phyloP scores from a whole-genome alignment of 2,797 vertebrate species.

The Eulemur rubriventer region DNA sequence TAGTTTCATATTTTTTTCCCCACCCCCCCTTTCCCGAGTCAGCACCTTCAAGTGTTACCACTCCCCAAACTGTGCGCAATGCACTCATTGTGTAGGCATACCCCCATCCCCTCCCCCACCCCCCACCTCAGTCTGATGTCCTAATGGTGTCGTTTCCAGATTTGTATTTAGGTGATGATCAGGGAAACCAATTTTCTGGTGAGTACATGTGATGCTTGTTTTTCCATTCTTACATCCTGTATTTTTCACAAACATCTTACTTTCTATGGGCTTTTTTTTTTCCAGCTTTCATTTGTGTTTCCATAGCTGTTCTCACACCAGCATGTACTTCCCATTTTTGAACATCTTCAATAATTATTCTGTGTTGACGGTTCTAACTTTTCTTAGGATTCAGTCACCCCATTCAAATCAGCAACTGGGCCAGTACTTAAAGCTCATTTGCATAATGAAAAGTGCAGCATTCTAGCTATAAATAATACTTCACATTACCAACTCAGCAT shows the following conservation, averaged over 20 bases:
- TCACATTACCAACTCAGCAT: not conserved
- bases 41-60: too few relatives aligned
- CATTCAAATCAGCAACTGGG: not conserved
- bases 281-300: not conserved
- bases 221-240: too few relatives aligned
- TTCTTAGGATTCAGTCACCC: not conserved
- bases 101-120: too few relatives aligned
- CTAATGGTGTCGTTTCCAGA: too few relatives aligned
- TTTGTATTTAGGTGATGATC: too few relatives aligned
- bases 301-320: not conserved
- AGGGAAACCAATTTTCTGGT: too few relatives aligned
- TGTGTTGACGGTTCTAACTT: not conserved
- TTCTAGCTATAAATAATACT: not conserved
- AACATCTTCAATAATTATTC: not conserved
- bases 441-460: conserved; percentile 3
- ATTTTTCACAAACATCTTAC: not conserved
- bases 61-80: too few relatives aligned
- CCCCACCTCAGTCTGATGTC: too few relatives aligned
- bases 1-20: too few relatives aligned
- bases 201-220: too few relatives aligned
- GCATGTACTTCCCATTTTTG: not conserved
- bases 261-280: not conserved
- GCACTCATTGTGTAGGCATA: too few relatives aligned
- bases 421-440: conserved; percentile 18
- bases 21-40: too few relatives aligned